Evolutionary conservation across 2,113 vertebrate species (phyloP).

Genomic region (Cyprinus carpio): DNA sequence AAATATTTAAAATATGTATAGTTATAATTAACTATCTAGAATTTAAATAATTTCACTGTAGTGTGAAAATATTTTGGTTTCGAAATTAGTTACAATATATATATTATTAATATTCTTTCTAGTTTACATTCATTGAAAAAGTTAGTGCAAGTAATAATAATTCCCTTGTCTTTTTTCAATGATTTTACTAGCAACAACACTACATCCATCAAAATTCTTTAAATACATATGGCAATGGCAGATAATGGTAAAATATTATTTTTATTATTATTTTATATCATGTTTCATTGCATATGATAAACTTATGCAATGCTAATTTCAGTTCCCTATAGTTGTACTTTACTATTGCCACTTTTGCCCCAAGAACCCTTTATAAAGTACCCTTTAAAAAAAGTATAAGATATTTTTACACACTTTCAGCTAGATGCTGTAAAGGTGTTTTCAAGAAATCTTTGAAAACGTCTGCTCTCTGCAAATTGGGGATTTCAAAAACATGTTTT

Average conservation of each 20-base stretch:
- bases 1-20: not conserved
- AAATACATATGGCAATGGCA: not conserved
- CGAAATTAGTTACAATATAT: not conserved
- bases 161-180: not conserved
- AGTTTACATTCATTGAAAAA: not conserved
- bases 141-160: not conserved
- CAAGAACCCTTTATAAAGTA: not conserved
- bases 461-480: not conserved
- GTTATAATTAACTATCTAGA: no score
- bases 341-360: no score
- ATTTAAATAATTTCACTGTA: not conserved
- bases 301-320: not conserved
- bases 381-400: not conserved
- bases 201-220: not conserved
- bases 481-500: not conserved
- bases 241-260: not conserved
- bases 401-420: no score
- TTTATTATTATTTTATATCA: not conserved
- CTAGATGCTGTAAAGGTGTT: not conserved
- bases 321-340: not conserved
- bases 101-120: not conserved
- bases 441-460: not conserved
- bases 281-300: not conserved
- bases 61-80: no score
- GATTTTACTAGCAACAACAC: not conserved